Conservation (phyloP, 2,888 invertebrate species). For the Spodoptera picta region DNA sequence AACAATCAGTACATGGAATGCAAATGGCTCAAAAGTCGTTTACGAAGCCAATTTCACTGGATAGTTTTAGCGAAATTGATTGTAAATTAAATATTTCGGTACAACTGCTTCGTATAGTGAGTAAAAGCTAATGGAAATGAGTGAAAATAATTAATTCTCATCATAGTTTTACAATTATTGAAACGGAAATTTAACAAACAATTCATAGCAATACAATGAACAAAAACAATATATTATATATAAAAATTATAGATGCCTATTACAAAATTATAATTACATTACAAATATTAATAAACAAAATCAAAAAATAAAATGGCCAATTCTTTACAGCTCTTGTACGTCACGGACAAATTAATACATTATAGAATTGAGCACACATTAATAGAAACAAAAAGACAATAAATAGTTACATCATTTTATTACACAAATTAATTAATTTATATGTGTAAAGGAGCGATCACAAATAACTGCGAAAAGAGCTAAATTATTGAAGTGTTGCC, state of each 20-base stretch:
- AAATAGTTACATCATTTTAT: too few relatives aligned
- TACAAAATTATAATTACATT: conserved; percentile 15
- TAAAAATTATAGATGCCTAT: conserved; percentile 7
- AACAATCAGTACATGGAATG: conserved; percentile 32
- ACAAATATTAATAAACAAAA: conserved; percentile 37
- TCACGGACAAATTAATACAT: conserved; percentile 19
- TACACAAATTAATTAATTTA: too few relatives aligned
- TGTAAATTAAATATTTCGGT: conserved; percentile 14
- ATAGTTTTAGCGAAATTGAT: conserved; percentile 6
- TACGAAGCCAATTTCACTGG: conserved; percentile 7
- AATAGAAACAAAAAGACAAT: conserved; percentile 3
- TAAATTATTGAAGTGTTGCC: conserved; percentile 28
- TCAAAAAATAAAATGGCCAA: conserved; percentile 26
- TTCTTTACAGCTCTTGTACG: conserved; percentile 8
- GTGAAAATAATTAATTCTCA: conserved; percentile 5
- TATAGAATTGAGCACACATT: conserved; percentile 6
- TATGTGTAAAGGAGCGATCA: conserved; percentile 20
- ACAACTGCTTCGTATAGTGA: conserved; percentile 27
- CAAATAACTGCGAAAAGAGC: conserved; percentile 34
- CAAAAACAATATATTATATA: conserved; percentile 19
- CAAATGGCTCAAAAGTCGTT: conserved; percentile 19
- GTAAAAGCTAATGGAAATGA: too few relatives aligned
- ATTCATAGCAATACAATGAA: conserved; percentile 4
- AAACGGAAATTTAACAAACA: too few relatives aligned
- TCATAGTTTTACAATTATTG: too few relatives aligned